phyloP scores from a whole-genome alignment of 1,140 invertebrate genomes.

The Magallana gigas region DNA sequence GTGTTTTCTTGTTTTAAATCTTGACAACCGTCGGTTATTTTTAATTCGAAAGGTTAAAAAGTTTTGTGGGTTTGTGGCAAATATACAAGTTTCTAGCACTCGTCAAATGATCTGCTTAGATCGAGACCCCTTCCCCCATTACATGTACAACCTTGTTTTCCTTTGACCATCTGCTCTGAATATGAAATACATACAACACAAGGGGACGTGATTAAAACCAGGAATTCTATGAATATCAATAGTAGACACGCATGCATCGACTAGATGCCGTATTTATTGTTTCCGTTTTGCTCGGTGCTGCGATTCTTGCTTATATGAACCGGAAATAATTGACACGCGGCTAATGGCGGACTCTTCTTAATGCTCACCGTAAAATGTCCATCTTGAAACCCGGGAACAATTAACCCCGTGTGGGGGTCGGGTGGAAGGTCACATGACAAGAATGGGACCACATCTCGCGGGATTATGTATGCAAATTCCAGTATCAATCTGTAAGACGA shows the following conservation, averaged over 20 bases:
- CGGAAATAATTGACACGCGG: constrained; percentile 24
- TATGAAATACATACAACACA: not conserved
- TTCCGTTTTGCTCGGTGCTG: constrained; percentile 11
- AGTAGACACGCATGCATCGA: not conserved
- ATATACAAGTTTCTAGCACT: no score
- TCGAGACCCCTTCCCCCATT: no score
- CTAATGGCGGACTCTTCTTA: constrained; percentile 8
- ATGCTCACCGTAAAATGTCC: constrained; percentile 23
- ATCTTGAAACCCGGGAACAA: not conserved
- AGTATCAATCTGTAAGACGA: not conserved
- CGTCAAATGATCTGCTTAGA: no score
- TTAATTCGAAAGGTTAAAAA: no score
- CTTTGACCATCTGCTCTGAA: not conserved
- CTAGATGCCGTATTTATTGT: constrained; percentile 14
- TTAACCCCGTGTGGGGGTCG: not conserved
- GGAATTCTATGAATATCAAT: constrained; percentile 31
- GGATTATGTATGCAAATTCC: constrained; percentile 27
- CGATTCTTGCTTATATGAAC: constrained; percentile 22
- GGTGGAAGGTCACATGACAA: constrained; percentile 5
- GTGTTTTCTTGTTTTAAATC: no score
- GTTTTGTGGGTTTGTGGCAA: no score
- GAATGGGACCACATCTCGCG: constrained; percentile 17
- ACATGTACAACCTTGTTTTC: no score
- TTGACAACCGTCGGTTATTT: no score
- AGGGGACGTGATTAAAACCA: constrained; percentile 1